Base-by-base conservation (phyloP, 2,888 invertebrate genomes). In the Oligia strigilis region DNA sequence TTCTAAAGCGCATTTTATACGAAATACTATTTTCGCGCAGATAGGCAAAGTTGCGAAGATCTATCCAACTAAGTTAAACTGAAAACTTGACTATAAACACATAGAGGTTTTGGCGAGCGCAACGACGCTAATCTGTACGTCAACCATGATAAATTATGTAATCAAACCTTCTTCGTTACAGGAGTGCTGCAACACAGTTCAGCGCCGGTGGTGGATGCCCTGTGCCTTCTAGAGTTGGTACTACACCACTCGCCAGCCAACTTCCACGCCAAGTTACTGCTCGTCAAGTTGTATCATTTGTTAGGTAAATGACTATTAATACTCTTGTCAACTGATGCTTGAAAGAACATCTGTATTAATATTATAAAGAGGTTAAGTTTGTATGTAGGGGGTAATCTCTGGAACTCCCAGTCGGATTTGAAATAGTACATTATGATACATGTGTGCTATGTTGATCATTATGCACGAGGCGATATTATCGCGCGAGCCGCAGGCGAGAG, bases 261-360 rank as follows among this genome's bases (percentile, higher is more conserved):
- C 97, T 99, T 98, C 94, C 99, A 99, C 93, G 98, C 98, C 23
- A 99, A 99, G 94, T 96, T 99, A 88, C 95, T 99, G 67, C 97
- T 99, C 13, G 97, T 99, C 77, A 98, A 98, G 89, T 97, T 99
- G 40, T 99, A 99, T 94, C 98, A 98, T 93, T 91, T 97, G 66
- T 92, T 98, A 87, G 98, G 98, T 98, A 90, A 96, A 97, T 29
- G 13, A 58, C 58, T 55, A 52, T 52, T 8, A 6, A 6, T 55
- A 55, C 23, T 55, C 19, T 46, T 11, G 46, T 46, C 9, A 43
- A 43, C 9, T 43, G 43, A 43, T 43, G 43, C 46, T 46, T 11
- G 11, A 46, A 46, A 46, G 46, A 46, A 46, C 46, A 46, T 29
- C 29, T 29, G 29, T 29, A 29, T 29, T 29, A 29, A 29, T 29